Evolutionary conservation across 2,888 invertebrate genomes (phyloP), one percentile per base, ranked within the genome.

Genomic region (Catocala sponsa): DNA sequence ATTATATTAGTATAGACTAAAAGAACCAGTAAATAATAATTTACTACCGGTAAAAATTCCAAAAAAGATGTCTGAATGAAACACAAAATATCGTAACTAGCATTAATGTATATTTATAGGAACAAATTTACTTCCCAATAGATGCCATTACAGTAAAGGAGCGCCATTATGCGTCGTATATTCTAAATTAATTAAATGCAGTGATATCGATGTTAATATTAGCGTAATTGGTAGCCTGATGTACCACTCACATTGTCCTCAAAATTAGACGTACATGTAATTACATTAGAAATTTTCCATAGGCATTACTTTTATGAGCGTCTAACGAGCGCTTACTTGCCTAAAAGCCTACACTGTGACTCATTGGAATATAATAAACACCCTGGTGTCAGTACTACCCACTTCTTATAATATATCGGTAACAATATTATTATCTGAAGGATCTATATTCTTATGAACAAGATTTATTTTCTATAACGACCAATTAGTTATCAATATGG

Each of bases 151-250:
- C n/a, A 35, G 53, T 35, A 12, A 54, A 68, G 65, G 72, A 58
- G 65, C 13, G 72, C 55, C 15, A 2, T 15, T 15, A 2, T 15
- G 15, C 65, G 9, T 41, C 43, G 32, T 48, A 47, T 46, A 47
- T 9, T 59, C 59, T 69, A 63, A 63, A 72, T 72, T 68, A 72
- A 69, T 60, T 59, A 65, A 65, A 62, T 63, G 33, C 56, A 41
- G 7, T 47, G 35, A 59, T 62, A 13, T 56, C 55, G 50, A 12
- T 55, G 49, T 61, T 61, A 68, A 63, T 64, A 53, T 54, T 60
- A 49, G 42, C 5, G 58, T 71, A 58, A 70, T 59, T 56, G 49
- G 58, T 13, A 47, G 25, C 35, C 53, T 25, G 32, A 47, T 38
- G 10, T 57, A 33, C 43, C 60, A 48, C 38, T 13, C 44, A 38